A percentile compares a stretch with the other conserved stretches of the same genome.
phyloP scores from a whole-genome alignment of 1,140 invertebrate genomes.

The Wasmannia auropunctata region DNA sequence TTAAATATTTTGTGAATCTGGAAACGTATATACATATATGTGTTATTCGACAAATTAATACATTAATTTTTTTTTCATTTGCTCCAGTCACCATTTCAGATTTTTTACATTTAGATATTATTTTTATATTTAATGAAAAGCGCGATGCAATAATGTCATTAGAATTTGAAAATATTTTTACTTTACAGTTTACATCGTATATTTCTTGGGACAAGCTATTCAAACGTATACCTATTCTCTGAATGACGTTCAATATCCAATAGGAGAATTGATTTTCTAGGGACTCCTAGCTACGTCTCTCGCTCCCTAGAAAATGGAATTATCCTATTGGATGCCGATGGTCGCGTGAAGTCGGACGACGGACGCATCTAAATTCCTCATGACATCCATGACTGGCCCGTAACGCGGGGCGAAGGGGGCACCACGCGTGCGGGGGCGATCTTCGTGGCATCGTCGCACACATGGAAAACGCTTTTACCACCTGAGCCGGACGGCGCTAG shows the following conservation, averaged over 20 bases:
- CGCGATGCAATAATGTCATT: background rate
- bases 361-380: background rate
- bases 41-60: too few species aligned
- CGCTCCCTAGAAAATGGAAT: background rate
- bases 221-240: background rate
- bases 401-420: too few species aligned
- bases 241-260: background rate
- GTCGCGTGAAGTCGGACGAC: background rate
- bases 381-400: background rate
- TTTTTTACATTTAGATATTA: background rate
- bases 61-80: background rate
- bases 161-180: background rate
- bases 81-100: background rate
- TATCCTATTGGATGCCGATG: background rate
- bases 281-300: background rate
- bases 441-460: background rate
- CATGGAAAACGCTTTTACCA: background rate
- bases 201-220: background rate
- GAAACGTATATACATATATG: too few species aligned
- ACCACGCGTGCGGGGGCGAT: background rate
- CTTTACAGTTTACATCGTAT: too few species aligned
- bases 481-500: conserved; percentile 49
- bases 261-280: background rate
- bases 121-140: background rate
- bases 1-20: too few species aligned